Base-by-base conservation (phyloP, 2,797 vertebrate genomes). In the Melopsittacus undulatus region DNA sequence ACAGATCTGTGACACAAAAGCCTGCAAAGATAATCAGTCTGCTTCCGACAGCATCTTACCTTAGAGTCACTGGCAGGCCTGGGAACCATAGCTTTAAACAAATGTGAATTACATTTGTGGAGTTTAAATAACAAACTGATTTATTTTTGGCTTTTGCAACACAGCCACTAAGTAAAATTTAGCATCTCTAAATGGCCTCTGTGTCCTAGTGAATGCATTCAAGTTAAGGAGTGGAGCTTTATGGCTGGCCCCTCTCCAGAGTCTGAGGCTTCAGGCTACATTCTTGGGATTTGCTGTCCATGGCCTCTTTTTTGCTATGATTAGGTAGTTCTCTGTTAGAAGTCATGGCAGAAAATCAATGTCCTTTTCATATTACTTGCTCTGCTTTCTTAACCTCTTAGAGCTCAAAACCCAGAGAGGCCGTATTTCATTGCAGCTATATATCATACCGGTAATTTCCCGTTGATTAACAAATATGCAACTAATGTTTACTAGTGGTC, bases 241-340 rank as follows among this genome's bases (percentile, higher is more conserved):
- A 90, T 72, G 29, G 63, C 45, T 95, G 91, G 92, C 95, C 15
- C 38, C 30, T 76, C 48, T 97, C 96, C 96, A 97, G 80, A 87
- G 73, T 51, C 77, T 96, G 96, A 96, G 95, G 96, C 94, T 96
- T 86, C 86, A 94, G 90, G 81, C 89, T 92, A 69, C 96, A 97
- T 94, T 96, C 92, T 94, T 96, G 66, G 62, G 90, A 94, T 82
- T 89, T 92, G 46, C 90, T 84, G 74, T 94, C 62, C 74, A 90
- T 82, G 56, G 87, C 59, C 36, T 68, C 76, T 86, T 96, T 96
- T 96, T 94, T 75, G 40, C 86, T 94, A 6, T 80, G 84, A 82
- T 81, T 94, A 95, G 94, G 88, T 88, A 96, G 86, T 54, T 90
- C 94, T 95, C 91, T 97, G 89, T 96, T 91, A 88, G 38, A 83